Conservation (phyloP, 2,113 vertebrate species). For the Xenopus borealis region DNA sequence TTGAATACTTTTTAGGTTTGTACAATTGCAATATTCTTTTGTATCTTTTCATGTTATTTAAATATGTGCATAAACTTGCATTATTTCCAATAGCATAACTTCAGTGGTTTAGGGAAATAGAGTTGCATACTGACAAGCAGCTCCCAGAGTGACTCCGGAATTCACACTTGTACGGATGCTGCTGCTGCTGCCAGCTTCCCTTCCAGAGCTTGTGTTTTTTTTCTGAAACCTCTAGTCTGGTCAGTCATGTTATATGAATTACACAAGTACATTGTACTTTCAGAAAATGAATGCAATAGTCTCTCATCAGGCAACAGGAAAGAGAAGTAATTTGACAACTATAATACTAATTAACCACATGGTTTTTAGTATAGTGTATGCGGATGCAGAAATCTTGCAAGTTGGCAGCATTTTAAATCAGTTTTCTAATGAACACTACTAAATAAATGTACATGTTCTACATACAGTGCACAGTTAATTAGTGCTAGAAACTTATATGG, state of each 20-base stretch:
- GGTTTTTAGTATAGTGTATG: background rate
- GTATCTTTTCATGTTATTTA: too few species aligned
- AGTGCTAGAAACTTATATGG: too few species aligned
- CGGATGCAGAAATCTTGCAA: background rate
- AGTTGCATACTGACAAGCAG: background rate
- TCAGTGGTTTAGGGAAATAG: background rate
- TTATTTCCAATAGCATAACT: background rate
- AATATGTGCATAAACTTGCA: too few species aligned
- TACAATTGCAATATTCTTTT: too few species aligned
- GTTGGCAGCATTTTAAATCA: too few species aligned
- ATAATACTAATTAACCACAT: slow-evolving; percentile 15
- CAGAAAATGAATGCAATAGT: slow-evolving; percentile 17
- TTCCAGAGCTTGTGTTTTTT: background rate
- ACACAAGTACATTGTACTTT: slow-evolving; percentile 19
- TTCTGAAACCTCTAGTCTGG: slow-evolving; percentile 15
- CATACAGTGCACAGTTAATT: too few species aligned
- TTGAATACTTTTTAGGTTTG: too few species aligned
- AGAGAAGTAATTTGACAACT: slow-evolving; percentile 37
- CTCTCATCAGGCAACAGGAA: slow-evolving; percentile 28
- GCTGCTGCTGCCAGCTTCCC: background rate
- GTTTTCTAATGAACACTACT: too few species aligned
- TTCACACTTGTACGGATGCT: background rate
- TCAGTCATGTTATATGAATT: background rate
- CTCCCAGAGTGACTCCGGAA: background rate
- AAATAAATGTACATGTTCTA: too few species aligned